These are phyloP conservation scores for Megaptera novaeangliae DNA, from an alignment of 2,113 vertebrate species.

Conservation along the genomic window DNA sequence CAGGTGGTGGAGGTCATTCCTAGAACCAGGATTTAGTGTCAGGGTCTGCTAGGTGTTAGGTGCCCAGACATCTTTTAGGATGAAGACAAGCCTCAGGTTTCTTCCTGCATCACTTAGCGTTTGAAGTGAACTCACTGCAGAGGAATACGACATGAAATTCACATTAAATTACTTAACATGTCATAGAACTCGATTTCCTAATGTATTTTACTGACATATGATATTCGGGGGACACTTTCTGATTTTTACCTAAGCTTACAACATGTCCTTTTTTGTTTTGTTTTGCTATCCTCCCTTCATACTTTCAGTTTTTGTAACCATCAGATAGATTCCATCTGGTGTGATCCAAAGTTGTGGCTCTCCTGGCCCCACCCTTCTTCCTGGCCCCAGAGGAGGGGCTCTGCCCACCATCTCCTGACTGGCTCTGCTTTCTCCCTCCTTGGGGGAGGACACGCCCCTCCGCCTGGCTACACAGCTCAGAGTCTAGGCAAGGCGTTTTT, in stretches of 20 bases:
- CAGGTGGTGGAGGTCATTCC: neutral
- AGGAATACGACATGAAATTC: neutral
- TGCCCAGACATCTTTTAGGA: neutral
- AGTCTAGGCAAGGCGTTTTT: neutral
- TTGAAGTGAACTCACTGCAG: neutral
- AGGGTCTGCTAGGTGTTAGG: too few relatives aligned
- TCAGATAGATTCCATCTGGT: neutral
- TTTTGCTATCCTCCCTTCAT: neutral
- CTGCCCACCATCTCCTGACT: neutral
- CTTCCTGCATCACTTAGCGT: neutral
- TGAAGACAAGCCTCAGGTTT: neutral
- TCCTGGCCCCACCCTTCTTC: neutral
- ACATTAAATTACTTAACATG: neutral
- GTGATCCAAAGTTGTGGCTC: neutral
- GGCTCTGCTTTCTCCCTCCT: neutral
- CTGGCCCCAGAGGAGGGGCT: neutral
- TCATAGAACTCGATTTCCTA: neutral
- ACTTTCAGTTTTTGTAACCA: neutral
- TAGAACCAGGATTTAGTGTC: neutral
- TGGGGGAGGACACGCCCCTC: rapidly evolving
- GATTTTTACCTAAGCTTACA: neutral
- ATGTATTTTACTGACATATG: neutral
- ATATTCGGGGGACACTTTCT: neutral
- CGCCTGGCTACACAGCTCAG: too few relatives aligned
- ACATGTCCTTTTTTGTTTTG: neutral